These are phyloP conservation scores for Luperina testacea DNA, from an alignment of 2,888 invertebrate species.

Conservation along the genomic window DNA sequence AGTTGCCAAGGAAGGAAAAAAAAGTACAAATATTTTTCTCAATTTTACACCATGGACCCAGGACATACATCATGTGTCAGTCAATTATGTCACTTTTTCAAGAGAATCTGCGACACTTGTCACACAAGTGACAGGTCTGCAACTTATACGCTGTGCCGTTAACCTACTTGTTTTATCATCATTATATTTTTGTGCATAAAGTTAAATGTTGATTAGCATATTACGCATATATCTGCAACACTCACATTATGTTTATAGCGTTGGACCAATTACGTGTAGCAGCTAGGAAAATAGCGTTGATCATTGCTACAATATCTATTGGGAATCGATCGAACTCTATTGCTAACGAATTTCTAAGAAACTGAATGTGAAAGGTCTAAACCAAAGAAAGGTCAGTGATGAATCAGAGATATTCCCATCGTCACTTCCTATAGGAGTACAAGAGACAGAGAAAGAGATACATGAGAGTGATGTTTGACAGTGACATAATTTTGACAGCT, in stretches of 20 bases:
- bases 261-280: background rate
- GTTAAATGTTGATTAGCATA: background rate
- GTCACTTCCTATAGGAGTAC: background rate
- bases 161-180: background rate
- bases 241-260: background rate
- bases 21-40: too few species aligned
- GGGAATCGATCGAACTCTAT: background rate
- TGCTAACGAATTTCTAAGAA: constrained; percentile 6
- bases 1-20: too few species aligned
- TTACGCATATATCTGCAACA: background rate
- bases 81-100: background rate
- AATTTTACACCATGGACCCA: background rate
- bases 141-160: background rate
- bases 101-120: background rate
- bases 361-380: background rate
- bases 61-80: background rate
- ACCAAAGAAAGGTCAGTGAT: background rate
- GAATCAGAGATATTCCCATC: background rate
- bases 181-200: background rate
- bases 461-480: constrained; percentile 43
- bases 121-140: background rate
- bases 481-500: constrained; percentile 51
- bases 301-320: background rate
- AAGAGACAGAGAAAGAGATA: background rate
- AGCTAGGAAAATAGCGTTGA: background rate